phyloP scores from a whole-genome alignment of 1,140 invertebrate species.

The Lutraria rhynchaena region DNA sequence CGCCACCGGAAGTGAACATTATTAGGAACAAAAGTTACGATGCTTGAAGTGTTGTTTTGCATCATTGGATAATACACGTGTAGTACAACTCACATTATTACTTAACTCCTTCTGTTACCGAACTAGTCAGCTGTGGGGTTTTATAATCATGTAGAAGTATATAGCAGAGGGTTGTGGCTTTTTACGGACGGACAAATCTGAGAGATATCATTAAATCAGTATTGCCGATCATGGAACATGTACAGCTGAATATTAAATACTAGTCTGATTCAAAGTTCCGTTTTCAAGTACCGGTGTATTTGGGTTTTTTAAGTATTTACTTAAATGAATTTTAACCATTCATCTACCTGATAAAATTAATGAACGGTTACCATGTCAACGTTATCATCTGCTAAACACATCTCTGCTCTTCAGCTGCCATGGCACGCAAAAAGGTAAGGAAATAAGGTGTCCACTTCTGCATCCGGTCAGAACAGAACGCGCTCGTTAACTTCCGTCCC shows the following conservation, averaged over 20 bases:
- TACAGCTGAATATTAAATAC: background rate
- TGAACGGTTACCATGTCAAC: constrained; percentile 1
- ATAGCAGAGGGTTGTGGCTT: too few species aligned
- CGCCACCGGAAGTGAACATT: too few species aligned
- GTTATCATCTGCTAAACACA: background rate
- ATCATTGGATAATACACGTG: too few species aligned
- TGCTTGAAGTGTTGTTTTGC: too few species aligned
- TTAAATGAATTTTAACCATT: background rate
- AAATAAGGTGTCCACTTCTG: background rate
- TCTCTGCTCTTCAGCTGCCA: constrained; percentile 19
- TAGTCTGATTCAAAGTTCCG: background rate
- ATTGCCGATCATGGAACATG: background rate
- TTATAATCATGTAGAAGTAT: too few species aligned
- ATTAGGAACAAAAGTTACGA: too few species aligned
- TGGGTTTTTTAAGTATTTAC: background rate
- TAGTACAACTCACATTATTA: too few species aligned
- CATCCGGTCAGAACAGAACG: background rate
- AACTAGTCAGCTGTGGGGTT: too few species aligned
- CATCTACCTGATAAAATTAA: background rate
- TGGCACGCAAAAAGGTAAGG: constrained; percentile 45
- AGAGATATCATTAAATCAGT: too few species aligned
- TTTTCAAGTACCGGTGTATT: background rate
- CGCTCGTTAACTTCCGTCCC: too few species aligned
- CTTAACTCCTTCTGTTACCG: too few species aligned
- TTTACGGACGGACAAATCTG: too few species aligned